A percentile compares a stretch with the other conserved stretches of the same genome.
These are phyloP conservation scores for Ameiurus melas DNA, from an alignment of 2,113 vertebrate genomes.

Conservation along the genomic window DNA sequence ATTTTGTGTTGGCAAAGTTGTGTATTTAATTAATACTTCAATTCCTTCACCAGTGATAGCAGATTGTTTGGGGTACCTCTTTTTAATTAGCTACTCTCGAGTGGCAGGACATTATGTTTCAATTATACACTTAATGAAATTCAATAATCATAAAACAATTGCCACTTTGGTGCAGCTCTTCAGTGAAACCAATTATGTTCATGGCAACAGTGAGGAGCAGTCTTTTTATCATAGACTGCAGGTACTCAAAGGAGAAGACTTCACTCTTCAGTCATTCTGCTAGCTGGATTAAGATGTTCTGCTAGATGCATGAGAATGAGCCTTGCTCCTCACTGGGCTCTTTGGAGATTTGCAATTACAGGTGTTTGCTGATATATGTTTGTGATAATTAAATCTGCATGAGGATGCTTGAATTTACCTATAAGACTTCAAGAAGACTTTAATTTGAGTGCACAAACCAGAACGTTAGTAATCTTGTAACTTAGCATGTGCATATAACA, in stretches of 20 bases:
- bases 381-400: constrained; percentile 41
- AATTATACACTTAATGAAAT: constrained; percentile 65
- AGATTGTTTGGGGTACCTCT: constrained; percentile 53
- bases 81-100: constrained; percentile 62
- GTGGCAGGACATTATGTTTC: constrained; percentile 49
- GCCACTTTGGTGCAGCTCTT: constrained; percentile 51
- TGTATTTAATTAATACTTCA: constrained; percentile 60
- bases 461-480: background rate
- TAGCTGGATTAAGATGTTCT: constrained; percentile 27
- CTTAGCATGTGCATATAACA: background rate
- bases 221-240: constrained; percentile 36
- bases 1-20: constrained; percentile 48
- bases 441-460: no score
- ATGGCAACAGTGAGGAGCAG: constrained; percentile 38
- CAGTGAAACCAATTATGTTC: constrained; percentile 58
- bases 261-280: constrained; percentile 17
- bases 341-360: constrained; percentile 50
- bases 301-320: constrained; percentile 34
- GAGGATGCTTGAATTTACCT: constrained; percentile 6
- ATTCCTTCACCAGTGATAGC: constrained; percentile 57
- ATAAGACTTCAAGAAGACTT: background rate
- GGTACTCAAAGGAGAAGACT: background rate
- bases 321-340: constrained; percentile 20
- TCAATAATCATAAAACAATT: constrained; percentile 64
- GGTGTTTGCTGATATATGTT: constrained; percentile 50